phyloP scores from a whole-genome alignment of 2,888 invertebrate genomes.

The Melinaea menophilus region DNA sequence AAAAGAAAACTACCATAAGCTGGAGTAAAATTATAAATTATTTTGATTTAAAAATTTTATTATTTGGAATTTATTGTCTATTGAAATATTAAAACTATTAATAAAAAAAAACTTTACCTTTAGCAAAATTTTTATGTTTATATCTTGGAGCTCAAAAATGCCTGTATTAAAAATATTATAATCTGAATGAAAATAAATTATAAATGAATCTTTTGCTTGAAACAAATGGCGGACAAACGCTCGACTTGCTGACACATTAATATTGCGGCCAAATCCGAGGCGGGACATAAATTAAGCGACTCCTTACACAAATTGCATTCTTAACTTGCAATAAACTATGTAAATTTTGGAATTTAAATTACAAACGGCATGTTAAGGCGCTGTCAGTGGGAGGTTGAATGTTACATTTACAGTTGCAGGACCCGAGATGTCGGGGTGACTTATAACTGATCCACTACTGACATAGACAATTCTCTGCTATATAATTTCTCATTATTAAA shows the following conservation, averaged over 20 bases:
- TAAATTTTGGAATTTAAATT: constrained; percentile 67
- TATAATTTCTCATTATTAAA: too few species aligned
- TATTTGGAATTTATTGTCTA: too few species aligned
- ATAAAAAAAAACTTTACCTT: not conserved
- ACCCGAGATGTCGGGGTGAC: constrained; percentile 10
- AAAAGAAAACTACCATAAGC: too few species aligned
- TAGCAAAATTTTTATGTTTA: not conserved
- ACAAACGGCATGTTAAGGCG: constrained; percentile 42
- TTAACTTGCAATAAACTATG: constrained; percentile 69
- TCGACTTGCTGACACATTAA: constrained; percentile 33
- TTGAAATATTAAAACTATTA: too few species aligned
- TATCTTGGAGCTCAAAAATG: constrained; percentile 9
- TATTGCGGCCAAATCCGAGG: constrained; percentile 40
- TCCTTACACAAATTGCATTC: constrained; percentile 60
- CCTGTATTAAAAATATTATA: constrained; percentile 14
- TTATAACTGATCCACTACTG: too few species aligned
- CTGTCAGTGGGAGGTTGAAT: constrained; percentile 47
- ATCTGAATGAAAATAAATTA: constrained; percentile 13
- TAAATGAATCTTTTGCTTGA: constrained; percentile 26
- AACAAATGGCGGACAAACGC: constrained; percentile 29
- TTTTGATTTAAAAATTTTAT: too few species aligned
- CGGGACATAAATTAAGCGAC: constrained; percentile 49
- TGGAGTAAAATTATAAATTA: too few species aligned
- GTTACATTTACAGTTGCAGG: constrained; percentile 48
- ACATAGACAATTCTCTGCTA: too few species aligned